Percentiles rank a stretch among this genome's conserved stretches.
Conservation (phyloP, 64 coral and sea anemone genomes). For the Pachyseris speciosa region DNA sequence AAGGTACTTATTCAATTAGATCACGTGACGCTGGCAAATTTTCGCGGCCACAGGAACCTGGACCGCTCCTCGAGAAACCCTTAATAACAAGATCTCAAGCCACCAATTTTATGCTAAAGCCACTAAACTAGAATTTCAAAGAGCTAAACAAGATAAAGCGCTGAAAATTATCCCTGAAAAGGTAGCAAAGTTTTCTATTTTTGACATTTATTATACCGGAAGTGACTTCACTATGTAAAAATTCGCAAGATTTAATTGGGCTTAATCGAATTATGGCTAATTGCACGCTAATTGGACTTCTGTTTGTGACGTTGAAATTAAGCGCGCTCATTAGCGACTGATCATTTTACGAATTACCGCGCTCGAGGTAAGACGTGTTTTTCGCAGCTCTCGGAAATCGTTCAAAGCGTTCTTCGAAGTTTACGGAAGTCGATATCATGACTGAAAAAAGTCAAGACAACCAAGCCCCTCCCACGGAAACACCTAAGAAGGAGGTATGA, state of each 20-base stretch:
- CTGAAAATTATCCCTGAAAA: background rate
- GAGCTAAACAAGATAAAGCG: background rate
- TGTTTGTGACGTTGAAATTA: background rate
- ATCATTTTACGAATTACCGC: background rate
- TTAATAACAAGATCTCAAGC: too few relatives aligned
- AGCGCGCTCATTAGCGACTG: background rate
- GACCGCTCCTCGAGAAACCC: background rate
- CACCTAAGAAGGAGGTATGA: constrained; percentile 3
- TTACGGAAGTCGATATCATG: background rate
- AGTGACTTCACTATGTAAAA: background rate
- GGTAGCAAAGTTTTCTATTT: background rate
- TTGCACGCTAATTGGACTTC: background rate
- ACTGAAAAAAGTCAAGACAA: background rate
- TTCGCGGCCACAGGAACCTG: background rate
- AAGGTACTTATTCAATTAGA: background rate
- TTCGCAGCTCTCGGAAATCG: background rate
- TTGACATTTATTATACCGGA: background rate
- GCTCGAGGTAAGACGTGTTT: constrained; percentile 19
- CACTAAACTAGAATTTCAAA: background rate
- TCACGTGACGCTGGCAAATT: background rate
- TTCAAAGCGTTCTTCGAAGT: background rate
- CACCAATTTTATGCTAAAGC: background rate
- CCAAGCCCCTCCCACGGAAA: background rate
- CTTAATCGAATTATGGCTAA: background rate
- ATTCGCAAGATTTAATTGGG: background rate